Conservation (phyloP, 2,113 vertebrate species). For the Sphaerodactylus townsendi region DNA sequence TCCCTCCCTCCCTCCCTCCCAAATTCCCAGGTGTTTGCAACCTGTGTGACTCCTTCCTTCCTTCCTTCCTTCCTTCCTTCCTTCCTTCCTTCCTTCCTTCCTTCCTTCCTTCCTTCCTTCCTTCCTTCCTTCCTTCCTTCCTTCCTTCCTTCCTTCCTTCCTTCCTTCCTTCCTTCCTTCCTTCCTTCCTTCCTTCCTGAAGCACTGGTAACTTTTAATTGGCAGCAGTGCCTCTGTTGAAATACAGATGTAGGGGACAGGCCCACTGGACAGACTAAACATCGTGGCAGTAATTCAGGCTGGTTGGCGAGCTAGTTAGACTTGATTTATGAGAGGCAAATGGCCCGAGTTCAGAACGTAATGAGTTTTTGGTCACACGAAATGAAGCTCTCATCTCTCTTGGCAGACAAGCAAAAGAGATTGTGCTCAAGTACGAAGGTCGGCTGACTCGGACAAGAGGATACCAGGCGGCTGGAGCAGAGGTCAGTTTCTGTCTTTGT, state of each 20-base stretch:
- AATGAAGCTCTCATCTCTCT: neutral
- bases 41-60: no score
- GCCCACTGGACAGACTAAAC: neutral
- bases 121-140: no score
- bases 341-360: neutral
- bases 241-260: neutral
- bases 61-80: no score
- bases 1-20: no score
- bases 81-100: no score
- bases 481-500: conserved; percentile 73
- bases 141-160: no score
- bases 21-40: no score
- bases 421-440: conserved; percentile 93
- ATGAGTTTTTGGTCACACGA: accelerated
- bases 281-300: neutral
- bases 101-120: no score
- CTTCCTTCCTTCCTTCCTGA: neutral
- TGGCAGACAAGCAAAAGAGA: conserved; percentile 91
- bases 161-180: no score
- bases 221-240: neutral
- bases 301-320: neutral
- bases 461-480: conserved; percentile 96
- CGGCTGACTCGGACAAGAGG: conserved; percentile 93
- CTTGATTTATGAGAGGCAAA: neutral
- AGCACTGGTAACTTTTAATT: neutral